Conservation (phyloP, 2,888 invertebrate genomes). For the Timema cristinae region DNA sequence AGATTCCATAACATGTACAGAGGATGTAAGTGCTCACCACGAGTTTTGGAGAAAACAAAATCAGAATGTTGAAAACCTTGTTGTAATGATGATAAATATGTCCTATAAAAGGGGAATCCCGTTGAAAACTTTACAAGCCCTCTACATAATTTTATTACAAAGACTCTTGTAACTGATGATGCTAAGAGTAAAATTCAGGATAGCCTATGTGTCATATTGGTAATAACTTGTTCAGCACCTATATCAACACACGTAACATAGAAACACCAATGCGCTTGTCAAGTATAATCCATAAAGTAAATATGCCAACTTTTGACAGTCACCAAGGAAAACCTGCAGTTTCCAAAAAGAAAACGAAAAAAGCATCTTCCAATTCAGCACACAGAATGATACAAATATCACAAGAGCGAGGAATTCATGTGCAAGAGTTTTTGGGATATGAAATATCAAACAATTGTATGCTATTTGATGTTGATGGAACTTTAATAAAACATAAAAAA, state of each 20-base stretch:
- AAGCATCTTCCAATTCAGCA: background rate
- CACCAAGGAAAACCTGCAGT: background rate
- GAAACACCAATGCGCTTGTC: background rate
- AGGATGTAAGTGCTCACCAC: no score
- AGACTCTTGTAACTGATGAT: no score
- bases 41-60: slow-evolving; percentile 10
- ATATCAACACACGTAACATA: background rate
- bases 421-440: background rate
- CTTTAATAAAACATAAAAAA: background rate
- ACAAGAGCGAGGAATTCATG: background rate
- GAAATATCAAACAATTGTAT: background rate
- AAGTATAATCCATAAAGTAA: slow-evolving; percentile 1
- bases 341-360: background rate
- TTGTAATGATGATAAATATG: slow-evolving; percentile 5
- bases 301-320: slow-evolving; percentile 3
- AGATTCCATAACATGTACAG: slow-evolving; percentile 11
- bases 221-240: background rate
- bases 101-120: background rate
- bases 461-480: background rate
- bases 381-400: background rate
- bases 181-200: background rate
- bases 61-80: background rate
- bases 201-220: background rate
- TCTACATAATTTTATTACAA: no score
- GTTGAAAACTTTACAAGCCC: background rate